phyloP scores from a whole-genome alignment of 1,140 invertebrate genomes.

The Drosophila leontia region DNA sequence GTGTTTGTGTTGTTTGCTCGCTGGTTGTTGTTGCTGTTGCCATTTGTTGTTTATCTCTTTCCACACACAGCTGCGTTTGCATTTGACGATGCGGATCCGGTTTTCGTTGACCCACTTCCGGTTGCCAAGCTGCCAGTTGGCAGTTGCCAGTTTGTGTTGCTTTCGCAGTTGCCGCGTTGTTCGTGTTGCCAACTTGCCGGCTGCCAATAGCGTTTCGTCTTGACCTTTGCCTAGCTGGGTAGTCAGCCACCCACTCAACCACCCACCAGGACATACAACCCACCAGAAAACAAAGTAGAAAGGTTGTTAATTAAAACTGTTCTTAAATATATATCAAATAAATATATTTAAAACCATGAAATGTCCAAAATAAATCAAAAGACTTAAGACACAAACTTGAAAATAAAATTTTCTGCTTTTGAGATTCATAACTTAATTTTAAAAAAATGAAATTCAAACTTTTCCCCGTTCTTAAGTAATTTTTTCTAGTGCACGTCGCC shows the following conservation, averaged over 20 bases:
- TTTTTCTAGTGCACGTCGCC: slow-evolving; percentile 12
- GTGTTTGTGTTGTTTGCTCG: slow-evolving; percentile 46
- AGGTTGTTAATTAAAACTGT: too few relatives aligned
- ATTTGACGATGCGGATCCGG: slow-evolving; percentile 69
- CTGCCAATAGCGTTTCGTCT: slow-evolving; percentile 51
- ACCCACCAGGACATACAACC: slow-evolving; percentile 11
- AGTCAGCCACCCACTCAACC: slow-evolving; percentile 20
- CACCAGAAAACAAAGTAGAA: neutral
- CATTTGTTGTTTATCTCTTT: slow-evolving; percentile 61
- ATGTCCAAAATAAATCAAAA: neutral
- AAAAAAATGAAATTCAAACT: neutral
- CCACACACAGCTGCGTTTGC: slow-evolving; percentile 74
- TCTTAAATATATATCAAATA: too few relatives aligned
- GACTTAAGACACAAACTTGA: neutral
- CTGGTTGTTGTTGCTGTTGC: slow-evolving; percentile 32
- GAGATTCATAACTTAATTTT: neutral
- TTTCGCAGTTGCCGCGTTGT: slow-evolving; percentile 28
- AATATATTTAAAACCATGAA: neutral
- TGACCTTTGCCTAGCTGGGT: slow-evolving; percentile 62
- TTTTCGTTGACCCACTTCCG: slow-evolving; percentile 81
- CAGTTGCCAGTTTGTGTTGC: slow-evolving; percentile 37
- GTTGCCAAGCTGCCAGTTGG: slow-evolving; percentile 56
- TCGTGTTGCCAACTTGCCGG: slow-evolving; percentile 23
- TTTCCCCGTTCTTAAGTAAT: neutral
- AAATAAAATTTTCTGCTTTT: neutral